Percentiles rank a stretch among this genome's conserved stretches.
Conservation (phyloP, 2,888 invertebrate genomes). For the Limnephilus rhombicus region DNA sequence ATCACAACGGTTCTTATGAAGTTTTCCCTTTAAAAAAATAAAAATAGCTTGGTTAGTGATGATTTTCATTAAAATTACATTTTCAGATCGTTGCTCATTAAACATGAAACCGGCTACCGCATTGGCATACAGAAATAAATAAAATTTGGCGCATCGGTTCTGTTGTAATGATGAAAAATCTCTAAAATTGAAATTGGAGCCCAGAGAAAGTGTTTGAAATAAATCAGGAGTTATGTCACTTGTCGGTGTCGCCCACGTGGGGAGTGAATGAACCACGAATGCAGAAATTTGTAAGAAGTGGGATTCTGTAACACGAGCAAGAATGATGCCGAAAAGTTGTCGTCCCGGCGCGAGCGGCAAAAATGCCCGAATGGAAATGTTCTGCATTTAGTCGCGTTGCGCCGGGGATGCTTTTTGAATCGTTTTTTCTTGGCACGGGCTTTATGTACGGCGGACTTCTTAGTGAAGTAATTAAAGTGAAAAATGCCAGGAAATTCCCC, state of each 20-base stretch:
- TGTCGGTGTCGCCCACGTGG: conserved; percentile 16
- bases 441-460: not conserved
- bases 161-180: not conserved
- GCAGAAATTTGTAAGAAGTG: conserved; percentile 11
- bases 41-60: no score
- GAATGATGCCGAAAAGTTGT: not conserved
- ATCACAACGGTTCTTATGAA: no score
- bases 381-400: conserved; percentile 37
- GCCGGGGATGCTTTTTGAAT: not conserved
- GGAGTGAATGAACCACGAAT: conserved; percentile 20
- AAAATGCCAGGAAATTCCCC: conserved; percentile 18
- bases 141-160: not conserved
- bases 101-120: no score
- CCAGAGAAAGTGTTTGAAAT: conserved; percentile 5
- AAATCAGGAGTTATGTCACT: conserved; percentile 4
- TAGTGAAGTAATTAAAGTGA: conserved; percentile 2
- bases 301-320: conserved; percentile 12
- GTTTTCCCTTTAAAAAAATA: no score
- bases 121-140: no score
- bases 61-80: no score
- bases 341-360: not conserved
- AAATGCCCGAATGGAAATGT: conserved; percentile 35
- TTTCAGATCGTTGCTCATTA: no score
- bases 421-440: conserved; percentile 31
- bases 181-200: not conserved